Base-by-base conservation (phyloP, 2,113 vertebrate genomes). In the Sorex araneus region DNA sequence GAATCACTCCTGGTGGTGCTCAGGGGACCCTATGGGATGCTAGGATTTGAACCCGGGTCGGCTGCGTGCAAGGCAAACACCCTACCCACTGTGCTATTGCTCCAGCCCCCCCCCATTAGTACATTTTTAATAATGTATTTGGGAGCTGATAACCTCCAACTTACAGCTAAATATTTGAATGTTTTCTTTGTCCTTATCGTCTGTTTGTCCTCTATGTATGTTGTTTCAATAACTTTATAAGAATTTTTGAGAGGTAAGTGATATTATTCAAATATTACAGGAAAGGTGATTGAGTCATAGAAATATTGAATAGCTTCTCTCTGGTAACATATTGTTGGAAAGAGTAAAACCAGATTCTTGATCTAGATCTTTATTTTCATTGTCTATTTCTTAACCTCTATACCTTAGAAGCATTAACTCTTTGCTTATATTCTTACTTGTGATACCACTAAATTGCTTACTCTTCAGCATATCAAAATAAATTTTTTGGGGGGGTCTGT, bases 151-250 rank as follows among this genome's bases (percentile, higher is more conserved):
- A 36, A 76, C 19, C 47, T 67, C 3, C 36, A 71, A 71, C 64
- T 91, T 27, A 13, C 40, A 77, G n/a, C 78, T 82, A 87, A 84
- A 64, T 64, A 43, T 78, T 57, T 71, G 28, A 60, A 16, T 89
- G 40, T n/a, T 90, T 85, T 45, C 57, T 89, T 85, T 85, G 66
- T 87, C 11, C 19, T 75, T 95, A 70, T 43, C 32, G 6, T n/a
- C 43, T 67, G 27, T 78, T 81, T 15, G 69, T 21, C 70, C 18
- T 8, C 64, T 71, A 7, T 1, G 50, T 70, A 47, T 80, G 34
- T 50, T 80, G 32, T 82, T 90, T 92, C 79, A 76, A 12, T 81
- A 64, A 36, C 8, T 70, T 75, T 91, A 43, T 75, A 86, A 80
- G 50, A 86, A 71, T 27, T 73, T 91, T 73, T 34, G 28, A 74